Base-by-base conservation (phyloP, 2,113 vertebrate species). In the Salvelinus namaycush region DNA sequence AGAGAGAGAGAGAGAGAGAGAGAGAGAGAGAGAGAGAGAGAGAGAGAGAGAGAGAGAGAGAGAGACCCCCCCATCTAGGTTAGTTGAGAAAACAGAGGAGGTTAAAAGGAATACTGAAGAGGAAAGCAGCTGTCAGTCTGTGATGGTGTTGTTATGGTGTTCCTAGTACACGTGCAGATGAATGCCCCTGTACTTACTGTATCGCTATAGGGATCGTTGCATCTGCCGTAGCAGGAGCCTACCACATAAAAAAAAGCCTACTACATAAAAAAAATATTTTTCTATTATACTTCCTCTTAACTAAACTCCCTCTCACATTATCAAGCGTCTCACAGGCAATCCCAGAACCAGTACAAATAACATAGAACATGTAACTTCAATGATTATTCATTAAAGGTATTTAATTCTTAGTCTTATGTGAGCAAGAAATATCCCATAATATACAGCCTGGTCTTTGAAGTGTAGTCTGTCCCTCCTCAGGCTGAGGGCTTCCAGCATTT, bases 181-280 rank as follows among this genome's bases (percentile, higher is more conserved):
- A 79, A 67, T 68, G 67, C 70, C 72, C 76, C 70, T 76, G 73
- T 51, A 39, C 26, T 12, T 6, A 74, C 62, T 13, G 64, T 18
- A 59, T 67, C 9, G 39, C 39, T 44, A 44, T 9, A 44, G 39
- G 39, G 39, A 44, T 44, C 9, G 39, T 11, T 44, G 9, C 39
- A 44, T 44, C 69, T 77, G 48, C 13, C 26, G 13, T 20, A 0
- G 51, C 51, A 13, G 39, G 9, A 11, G 39, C 39, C 49, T 54
- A 54, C 4, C 20, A 12, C 26, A 8, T 44, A n/a, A n/a, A n/a
- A n/a, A n/a, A n/a, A n/a, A 24, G 24, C 24, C 24, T 24, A 24
- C 24, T 24, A 24, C 24, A 24, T 24, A 24, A 24, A 24, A n/a
- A n/a, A n/a, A n/a, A n/a, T n/a, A n/a, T n/a, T n/a, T n/a, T n/a